Percentiles rank a stretch among this genome's conserved stretches.
phyloP scores from a whole-genome alignment of 1,140 invertebrate genomes.

The Aricia agestis region DNA sequence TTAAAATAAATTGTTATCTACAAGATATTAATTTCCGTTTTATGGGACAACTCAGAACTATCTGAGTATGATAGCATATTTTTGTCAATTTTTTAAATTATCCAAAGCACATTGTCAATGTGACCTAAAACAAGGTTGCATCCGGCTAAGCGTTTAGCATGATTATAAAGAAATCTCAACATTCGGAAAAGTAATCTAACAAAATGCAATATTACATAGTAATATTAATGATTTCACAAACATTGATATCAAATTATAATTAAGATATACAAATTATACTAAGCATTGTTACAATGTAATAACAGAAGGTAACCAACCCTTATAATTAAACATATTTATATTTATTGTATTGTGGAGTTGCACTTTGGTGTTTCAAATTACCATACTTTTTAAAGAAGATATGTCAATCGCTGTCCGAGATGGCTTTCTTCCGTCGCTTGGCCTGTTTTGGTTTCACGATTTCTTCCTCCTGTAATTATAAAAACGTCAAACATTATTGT shows the following conservation, averaged over 20 bases:
- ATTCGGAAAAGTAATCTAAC: constrained; percentile 30
- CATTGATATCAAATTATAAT: constrained; percentile 26
- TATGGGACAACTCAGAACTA: too few species aligned
- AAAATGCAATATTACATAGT: constrained; percentile 39
- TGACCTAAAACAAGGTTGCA: neutral
- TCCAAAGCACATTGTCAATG: neutral
- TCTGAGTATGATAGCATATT: too few species aligned
- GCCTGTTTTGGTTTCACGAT: constrained; percentile 89
- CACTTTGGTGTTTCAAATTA: constrained; percentile 74
- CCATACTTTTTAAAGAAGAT: constrained; percentile 56
- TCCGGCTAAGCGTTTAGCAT: neutral
- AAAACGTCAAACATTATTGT: constrained; percentile 16
- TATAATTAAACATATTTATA: constrained; percentile 43
- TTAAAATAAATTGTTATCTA: neutral
- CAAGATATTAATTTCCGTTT: neutral
- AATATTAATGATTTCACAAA: constrained; percentile 38
- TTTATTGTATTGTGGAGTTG: constrained; percentile 68
- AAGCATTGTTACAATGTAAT: constrained; percentile 50
- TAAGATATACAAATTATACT: constrained; percentile 40
- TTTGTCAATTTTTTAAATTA: neutral
- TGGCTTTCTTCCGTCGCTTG: constrained; percentile 91
- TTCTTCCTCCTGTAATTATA: constrained; percentile 84
- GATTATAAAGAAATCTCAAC: constrained; percentile 21
- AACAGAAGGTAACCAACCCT: constrained; percentile 56
- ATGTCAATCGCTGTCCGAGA: constrained; percentile 90